Conservation (phyloP, 1,140 invertebrate genomes). For the Nixonia krombeini region DNA sequence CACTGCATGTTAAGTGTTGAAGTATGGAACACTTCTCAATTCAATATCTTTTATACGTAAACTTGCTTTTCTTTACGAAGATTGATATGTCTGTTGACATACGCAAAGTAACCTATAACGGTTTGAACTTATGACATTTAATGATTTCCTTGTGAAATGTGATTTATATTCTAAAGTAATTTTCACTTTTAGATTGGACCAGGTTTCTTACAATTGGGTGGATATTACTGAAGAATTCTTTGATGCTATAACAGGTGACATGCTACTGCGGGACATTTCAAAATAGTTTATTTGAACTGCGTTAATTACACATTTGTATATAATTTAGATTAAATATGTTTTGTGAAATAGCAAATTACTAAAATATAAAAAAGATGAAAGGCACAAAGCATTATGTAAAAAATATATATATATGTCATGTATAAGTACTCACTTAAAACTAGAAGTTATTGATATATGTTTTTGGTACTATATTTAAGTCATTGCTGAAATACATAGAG, state of each 20-base stretch:
- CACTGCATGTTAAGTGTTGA: slow-evolving; percentile 3
- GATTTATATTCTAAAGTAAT: too few species aligned
- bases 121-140: slow-evolving; percentile 28
- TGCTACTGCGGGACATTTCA: slow-evolving; percentile 12
- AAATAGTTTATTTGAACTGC: neutral
- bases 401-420: too few species aligned
- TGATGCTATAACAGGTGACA: slow-evolving; percentile 80
- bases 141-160: slow-evolving; percentile 18
- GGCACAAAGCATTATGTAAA: too few species aligned
- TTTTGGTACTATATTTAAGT: too few species aligned
- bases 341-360: too few species aligned
- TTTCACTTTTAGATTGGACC: slow-evolving; percentile 57
- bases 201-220: slow-evolving; percentile 79
- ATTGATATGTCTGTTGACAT: slow-evolving; percentile 26
- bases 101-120: slow-evolving; percentile 15
- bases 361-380: too few species aligned
- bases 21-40: neutral
- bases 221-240: slow-evolving; percentile 85
- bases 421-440: too few species aligned
- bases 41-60: neutral
- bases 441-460: too few species aligned
- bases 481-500: too few species aligned
- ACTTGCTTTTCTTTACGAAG: neutral
- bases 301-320: too few species aligned
- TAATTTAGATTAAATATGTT: too few species aligned